phyloP scores from a whole-genome alignment of 2,888 invertebrate genomes.

The Leptothorax acervorum region DNA sequence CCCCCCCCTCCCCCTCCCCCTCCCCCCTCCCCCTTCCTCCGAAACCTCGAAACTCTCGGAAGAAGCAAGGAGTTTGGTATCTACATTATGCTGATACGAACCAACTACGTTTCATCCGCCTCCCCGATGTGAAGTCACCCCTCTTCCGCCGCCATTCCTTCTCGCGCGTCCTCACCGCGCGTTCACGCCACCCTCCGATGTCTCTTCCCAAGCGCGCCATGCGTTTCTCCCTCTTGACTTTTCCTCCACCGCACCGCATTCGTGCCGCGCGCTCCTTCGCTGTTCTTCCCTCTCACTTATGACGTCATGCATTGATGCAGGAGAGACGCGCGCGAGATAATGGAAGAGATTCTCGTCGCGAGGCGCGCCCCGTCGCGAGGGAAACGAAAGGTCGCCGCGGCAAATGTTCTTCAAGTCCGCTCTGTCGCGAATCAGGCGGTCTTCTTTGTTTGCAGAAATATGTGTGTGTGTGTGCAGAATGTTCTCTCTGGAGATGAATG shows the following conservation, averaged over 20 bases:
- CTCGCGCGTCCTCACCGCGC: not conserved
- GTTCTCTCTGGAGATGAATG: slow-evolving; percentile 26
- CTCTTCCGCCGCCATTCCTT: slow-evolving; percentile 6
- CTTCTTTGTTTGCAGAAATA: slow-evolving; percentile 23
- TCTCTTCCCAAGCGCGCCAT: slow-evolving; percentile 27
- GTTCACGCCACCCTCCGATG: slow-evolving; percentile 2
- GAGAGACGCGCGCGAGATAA: slow-evolving; percentile 42
- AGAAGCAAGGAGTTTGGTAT: slow-evolving; percentile 78
- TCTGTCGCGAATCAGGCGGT: slow-evolving; percentile 1
- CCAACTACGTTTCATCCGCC: slow-evolving; percentile 74
- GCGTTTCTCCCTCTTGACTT: slow-evolving; percentile 52
- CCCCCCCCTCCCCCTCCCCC: not conserved
- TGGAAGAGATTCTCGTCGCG: slow-evolving; percentile 25
- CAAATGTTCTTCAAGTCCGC: slow-evolving; percentile 1
- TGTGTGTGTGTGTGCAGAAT: not conserved
- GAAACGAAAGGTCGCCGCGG: slow-evolving; percentile 19
- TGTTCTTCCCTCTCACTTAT: slow-evolving; percentile 48
- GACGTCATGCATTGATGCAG: slow-evolving; percentile 53
- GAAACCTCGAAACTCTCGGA: slow-evolving; percentile 73
- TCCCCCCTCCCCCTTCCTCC: not conserved
- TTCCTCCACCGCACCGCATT: slow-evolving; percentile 42
- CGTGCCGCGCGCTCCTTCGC: slow-evolving; percentile 30
- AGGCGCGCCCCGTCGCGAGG: slow-evolving; percentile 34
- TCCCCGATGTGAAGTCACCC: slow-evolving; percentile 58
- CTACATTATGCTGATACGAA: slow-evolving; percentile 82